Base-by-base conservation (phyloP, 2,113 vertebrate species). In the Daubentonia madagascariensis region DNA sequence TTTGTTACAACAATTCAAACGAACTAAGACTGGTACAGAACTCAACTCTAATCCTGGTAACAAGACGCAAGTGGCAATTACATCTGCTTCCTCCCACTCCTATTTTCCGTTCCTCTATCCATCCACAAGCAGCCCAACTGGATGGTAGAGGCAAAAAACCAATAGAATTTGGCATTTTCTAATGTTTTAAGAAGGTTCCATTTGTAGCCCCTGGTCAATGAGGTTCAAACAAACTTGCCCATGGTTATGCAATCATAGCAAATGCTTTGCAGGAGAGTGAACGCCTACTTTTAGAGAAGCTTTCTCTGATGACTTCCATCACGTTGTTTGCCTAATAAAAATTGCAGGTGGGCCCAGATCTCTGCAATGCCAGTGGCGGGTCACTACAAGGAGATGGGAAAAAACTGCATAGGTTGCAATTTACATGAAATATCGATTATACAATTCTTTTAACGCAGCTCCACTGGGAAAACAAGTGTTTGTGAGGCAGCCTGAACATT, bases 361-460 rank as follows among this genome's bases (percentile, higher is more conserved):
- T 37, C 11, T 22, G n/a, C 13, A 3, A n/a, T 7, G 25, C n/a
- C n/a, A 13, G 8, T 30, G 2, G 45, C 0, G 1, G 75, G 11
- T 18, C 23, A 5, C 37, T 11, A 10, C 0, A 3, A 9, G 0
- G 67, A 25, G 35, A 17, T 43, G 32, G 9, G 23, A 67, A 8
- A 28, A 16, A 32, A 13, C 0, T 12, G 1, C 3, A 1, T 22
- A 16, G 6, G 0, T n/a, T 22, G 12, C 32, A 14, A 4, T 75
- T 67, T 32, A 18, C 54, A 57, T 10, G 68, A 20, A 63, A 37
- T 57, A 70, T 59, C 6, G 18, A 61, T 84, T 11, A 14, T 30
- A 14, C 4, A 16, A 6, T 57, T 85, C 28, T 61, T 84, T 35
- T 16, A 17, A 43, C 0, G 35, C 6, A 85, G n/a, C 4, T 18